These are phyloP conservation scores for Tapirus terrestris DNA, from an alignment of 2,113 vertebrate genomes.

Conservation along the genomic window DNA sequence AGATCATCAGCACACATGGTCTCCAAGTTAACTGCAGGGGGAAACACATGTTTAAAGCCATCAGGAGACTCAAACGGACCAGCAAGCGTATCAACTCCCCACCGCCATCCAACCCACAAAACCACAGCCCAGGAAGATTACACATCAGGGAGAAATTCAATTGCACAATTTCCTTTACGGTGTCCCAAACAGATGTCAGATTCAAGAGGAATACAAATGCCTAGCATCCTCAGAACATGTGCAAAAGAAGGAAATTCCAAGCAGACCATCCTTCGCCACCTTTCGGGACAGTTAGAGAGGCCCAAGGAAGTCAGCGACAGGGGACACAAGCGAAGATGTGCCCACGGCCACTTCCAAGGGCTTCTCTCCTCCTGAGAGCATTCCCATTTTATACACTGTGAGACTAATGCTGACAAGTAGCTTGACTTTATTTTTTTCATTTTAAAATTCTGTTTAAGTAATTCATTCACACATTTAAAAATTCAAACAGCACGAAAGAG, in stretches of 20 bases:
- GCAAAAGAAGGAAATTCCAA: background rate
- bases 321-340: background rate
- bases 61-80: background rate
- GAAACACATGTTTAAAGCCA: background rate
- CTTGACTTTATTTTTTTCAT: background rate
- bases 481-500: background rate
- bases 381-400: background rate
- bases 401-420: background rate
- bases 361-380: background rate
- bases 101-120: background rate
- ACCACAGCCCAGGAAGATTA: background rate
- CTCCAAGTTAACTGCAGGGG: conserved; percentile 91
- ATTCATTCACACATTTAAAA: background rate
- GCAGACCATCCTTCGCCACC: background rate
- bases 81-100: fast-evolving
- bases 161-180: background rate
- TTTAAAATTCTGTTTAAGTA: background rate
- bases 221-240: background rate
- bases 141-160: background rate
- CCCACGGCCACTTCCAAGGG: background rate
- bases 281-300: background rate
- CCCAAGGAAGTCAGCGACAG: background rate
- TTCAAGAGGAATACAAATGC: background rate
- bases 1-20: conserved; percentile 97
- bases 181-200: background rate